Evolutionary conservation across 1,140 invertebrate genomes (phyloP).

Genomic region (Nebria ingens): DNA sequence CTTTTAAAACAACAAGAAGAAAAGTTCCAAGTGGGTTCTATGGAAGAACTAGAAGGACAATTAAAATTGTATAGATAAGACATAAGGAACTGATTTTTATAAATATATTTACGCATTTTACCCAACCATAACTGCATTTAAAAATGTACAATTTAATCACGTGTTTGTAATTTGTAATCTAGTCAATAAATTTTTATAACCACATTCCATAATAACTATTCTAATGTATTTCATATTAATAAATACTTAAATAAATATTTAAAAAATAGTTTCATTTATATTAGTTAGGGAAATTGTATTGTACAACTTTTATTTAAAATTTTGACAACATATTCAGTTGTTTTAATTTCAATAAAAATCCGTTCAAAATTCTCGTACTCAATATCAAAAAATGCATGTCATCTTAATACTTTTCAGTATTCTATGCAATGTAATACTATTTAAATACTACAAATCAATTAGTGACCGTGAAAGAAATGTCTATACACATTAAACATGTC

Average conservation of each 20-base stretch:
- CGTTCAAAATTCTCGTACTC: background rate
- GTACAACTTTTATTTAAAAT: too few species aligned
- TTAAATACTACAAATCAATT: too few species aligned
- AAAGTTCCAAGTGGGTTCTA: background rate
- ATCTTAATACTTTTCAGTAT: background rate
- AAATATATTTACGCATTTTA: background rate
- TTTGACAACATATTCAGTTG: too few species aligned
- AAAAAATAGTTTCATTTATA: too few species aligned
- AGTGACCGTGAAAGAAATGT: too few species aligned
- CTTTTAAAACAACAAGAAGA: constrained; percentile 5
- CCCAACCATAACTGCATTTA: background rate
- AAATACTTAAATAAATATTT: background rate
- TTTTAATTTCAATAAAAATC: background rate
- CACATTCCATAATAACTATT: too few species aligned
- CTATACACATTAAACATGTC: too few species aligned
- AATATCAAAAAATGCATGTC: background rate
- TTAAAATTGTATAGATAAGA: constrained; percentile 2
- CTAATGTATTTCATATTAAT: background rate
- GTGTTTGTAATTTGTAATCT: too few species aligned
- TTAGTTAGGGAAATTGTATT: too few species aligned
- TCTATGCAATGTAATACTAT: background rate
- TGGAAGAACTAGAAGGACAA: constrained; percentile 1
- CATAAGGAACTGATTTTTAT: too few species aligned
- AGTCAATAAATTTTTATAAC: too few species aligned
- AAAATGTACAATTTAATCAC: background rate